Conservation (phyloP, 92 coral and sea anemone species). For the Palythoa caribaeorum region DNA sequence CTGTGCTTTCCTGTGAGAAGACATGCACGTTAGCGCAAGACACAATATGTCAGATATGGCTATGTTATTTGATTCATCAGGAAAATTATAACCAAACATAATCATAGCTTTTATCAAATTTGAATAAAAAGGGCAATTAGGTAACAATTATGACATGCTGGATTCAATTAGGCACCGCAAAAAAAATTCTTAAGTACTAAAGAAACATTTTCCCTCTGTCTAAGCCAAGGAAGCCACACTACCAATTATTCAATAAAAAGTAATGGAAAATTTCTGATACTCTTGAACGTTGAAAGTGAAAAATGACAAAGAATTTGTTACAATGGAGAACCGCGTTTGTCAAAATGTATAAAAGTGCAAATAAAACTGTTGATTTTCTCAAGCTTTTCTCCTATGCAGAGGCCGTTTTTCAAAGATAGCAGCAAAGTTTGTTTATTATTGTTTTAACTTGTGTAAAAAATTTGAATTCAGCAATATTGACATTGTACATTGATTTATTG, state of each 20-base stretch:
- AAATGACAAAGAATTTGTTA: neutral
- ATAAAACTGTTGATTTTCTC: no score
- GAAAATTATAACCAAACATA: constrained; percentile 35
- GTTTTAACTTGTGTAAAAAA: neutral
- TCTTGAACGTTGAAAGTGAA: neutral
- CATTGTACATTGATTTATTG: neutral
- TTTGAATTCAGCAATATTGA: neutral
- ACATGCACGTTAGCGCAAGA: neutral
- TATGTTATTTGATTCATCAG: neutral
- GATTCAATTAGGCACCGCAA: constrained; percentile 28
- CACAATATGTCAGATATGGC: neutral
- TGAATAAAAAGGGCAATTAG: constrained; percentile 48
- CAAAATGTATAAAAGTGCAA: no score
- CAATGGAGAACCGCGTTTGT: no score
- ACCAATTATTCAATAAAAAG: neutral
- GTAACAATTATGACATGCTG: constrained; percentile 37
- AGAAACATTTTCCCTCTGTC: neutral
- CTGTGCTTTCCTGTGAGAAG: neutral
- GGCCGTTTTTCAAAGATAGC: neutral
- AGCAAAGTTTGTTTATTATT: neutral
- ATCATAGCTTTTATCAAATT: constrained; percentile 22
- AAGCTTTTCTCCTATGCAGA: no score
- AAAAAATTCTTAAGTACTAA: neutral
- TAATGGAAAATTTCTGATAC: neutral
- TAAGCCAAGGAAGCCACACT: neutral